phyloP scores from a whole-genome alignment of 2,888 invertebrate genomes.

The Leuctra nigra region DNA sequence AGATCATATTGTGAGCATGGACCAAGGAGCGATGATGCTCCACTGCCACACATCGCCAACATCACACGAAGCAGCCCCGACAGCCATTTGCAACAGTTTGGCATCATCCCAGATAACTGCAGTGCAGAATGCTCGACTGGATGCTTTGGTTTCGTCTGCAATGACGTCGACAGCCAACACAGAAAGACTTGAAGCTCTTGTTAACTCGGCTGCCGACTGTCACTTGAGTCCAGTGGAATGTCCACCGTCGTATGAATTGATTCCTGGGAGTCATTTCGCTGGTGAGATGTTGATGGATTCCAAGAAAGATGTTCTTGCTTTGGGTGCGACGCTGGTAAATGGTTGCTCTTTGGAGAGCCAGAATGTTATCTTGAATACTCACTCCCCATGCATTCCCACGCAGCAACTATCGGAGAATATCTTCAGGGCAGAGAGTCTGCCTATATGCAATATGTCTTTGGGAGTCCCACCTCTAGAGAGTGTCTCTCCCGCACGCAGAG shows the following conservation, averaged over 20 bases:
- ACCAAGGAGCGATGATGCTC: too few species aligned
- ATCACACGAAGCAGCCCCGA: neutral
- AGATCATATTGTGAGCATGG: too few species aligned
- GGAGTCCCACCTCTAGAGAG: neutral
- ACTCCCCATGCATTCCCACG: too few species aligned
- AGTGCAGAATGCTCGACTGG: constrained; percentile 15
- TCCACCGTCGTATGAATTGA: neutral
- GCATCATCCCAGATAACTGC: neutral
- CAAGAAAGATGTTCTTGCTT: neutral
- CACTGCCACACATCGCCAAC: neutral
- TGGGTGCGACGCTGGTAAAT: neutral
- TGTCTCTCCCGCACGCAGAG: neutral
- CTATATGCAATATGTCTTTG: too few species aligned
- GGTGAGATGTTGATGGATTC: neutral
- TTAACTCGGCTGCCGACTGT: neutral
- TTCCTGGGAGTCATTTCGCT: neutral
- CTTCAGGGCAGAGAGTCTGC: too few species aligned
- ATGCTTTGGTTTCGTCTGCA: constrained; percentile 21
- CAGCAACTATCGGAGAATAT: too few species aligned
- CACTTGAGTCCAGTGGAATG: neutral
- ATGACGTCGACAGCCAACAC: neutral
- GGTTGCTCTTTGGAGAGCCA: neutral
- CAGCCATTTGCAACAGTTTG: too few species aligned
- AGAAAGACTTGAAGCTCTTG: neutral
- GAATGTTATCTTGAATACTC: neutral